A percentile compares a stretch with the other conserved stretches of the same genome.
phyloP scores from a whole-genome alignment of 2,797 vertebrate genomes.

The Cirrhinus mrigala region DNA sequence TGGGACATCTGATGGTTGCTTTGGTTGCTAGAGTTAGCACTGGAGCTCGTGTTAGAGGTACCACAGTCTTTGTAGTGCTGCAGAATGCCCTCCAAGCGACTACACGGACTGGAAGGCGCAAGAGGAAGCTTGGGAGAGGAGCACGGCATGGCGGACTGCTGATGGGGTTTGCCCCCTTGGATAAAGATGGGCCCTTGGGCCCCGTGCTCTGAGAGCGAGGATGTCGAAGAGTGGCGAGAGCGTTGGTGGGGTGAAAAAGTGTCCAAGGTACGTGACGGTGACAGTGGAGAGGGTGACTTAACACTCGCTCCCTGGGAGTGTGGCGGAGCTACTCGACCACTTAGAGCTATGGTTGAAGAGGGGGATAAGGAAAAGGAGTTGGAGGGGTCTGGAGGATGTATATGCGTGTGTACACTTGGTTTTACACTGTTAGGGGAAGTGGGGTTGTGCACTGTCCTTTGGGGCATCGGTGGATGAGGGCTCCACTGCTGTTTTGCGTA shows the following conservation, averaged over 20 bases:
- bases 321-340: conserved; percentile 67
- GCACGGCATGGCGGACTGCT: conserved; percentile 70
- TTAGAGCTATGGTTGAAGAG: conserved; percentile 70
- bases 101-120: conserved; percentile 74
- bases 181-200: conserved; percentile 69
- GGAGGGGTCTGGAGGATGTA: conserved; percentile 66
- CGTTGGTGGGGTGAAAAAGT: conserved; percentile 77
- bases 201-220: conserved; percentile 78
- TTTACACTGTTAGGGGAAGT: conserved; percentile 74
- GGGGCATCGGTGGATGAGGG: conserved; percentile 69
- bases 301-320: conserved; percentile 75
- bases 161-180: conserved; percentile 74
- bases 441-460: conserved; percentile 75
- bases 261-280: conserved; percentile 67
- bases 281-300: conserved; percentile 79
- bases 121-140: conserved; percentile 76
- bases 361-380: conserved; percentile 68
- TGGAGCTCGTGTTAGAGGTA: conserved; percentile 76
- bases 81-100: conserved; percentile 82
- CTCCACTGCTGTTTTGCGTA: conserved; percentile 60
- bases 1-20: conserved; percentile 70
- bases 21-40: conserved; percentile 70
- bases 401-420: conserved; percentile 71
- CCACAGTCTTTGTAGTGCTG: conserved; percentile 83
- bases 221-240: conserved; percentile 82